Conservation (phyloP, 2,888 invertebrate species). For the Lingula anatina region DNA sequence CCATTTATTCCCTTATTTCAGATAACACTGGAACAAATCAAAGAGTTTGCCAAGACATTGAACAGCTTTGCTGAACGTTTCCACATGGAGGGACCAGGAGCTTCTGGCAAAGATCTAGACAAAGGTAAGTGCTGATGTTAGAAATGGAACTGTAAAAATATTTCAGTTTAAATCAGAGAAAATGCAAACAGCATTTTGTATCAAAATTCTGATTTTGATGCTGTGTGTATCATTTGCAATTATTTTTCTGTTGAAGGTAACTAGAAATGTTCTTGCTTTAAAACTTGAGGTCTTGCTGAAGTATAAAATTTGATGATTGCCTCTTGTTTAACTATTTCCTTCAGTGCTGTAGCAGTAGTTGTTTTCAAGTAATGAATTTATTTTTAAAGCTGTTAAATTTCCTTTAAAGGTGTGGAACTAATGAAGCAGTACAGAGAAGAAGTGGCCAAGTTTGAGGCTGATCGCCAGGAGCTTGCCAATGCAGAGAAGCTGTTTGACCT, state of each 20-base stretch:
- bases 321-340: neutral
- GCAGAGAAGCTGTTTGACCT: conserved; percentile 86
- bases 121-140: conserved; percentile 56
- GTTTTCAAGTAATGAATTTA: no score
- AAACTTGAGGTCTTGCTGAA: no score
- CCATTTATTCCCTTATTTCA: conserved; percentile 15
- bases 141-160: conserved; percentile 6
- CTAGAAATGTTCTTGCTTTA: no score
- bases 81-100: conserved; percentile 71
- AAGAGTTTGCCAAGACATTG: conserved; percentile 61
- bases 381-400: no score
- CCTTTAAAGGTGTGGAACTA: conserved; percentile 42
- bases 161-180: no score
- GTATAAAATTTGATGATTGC: neutral
- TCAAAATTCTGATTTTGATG: no score
- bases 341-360: no score
- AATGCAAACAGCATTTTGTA: no score
- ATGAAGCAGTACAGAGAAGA: conserved; percentile 62
- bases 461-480: conserved; percentile 61
- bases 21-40: conserved; percentile 72
- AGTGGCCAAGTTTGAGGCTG: conserved; percentile 65
- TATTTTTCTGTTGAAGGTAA: no score
- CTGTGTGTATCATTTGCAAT: no score
- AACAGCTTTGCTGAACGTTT: conserved; percentile 70
- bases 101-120: conserved; percentile 74